Base-by-base conservation (phyloP, 2,113 vertebrate genomes). In the Micronycteris hirsuta region DNA sequence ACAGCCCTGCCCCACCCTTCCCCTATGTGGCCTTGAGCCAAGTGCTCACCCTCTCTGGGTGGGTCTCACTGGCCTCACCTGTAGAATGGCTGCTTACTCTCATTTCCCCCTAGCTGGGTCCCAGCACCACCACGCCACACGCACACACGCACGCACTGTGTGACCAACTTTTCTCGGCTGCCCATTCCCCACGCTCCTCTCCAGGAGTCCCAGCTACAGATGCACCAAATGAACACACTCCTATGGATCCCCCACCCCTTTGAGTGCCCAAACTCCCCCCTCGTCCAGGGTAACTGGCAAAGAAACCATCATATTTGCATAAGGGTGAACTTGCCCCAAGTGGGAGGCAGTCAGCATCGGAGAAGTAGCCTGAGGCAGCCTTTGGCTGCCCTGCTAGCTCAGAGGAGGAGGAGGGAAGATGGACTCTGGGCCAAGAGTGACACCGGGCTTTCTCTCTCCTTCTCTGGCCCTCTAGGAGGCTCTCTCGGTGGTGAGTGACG, bases 401-500 rank as follows among this genome's bases (percentile, higher is more conserved):
- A 77, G 73, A 96, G 76, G 52, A 95, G 95, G 80, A 92, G 22
- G 2, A 13, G 38, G 33, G 70, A 78, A 85, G 96, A 61, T 41
- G 38, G 52, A 70, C 36, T 6, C 31, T 4, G 15, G 43, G 31
- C 43, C 22, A 77, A 74, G 36, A 95, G 71, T 58, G 63, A 88
- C 91, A 16, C 89, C 89, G 38, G 85, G 36, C 6, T 7, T 86
- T 96, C 41, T 61, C 33, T 76, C 80, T 95, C 94, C 95, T 98
- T 78, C 43, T 95, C 92, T 86, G 88, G 26, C 68, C 63, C 95
- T 98, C 92, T 61, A 99, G 99, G 99, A 99, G 99, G 99, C 99
- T 98, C 99, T 99, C 98, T 99, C 99, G 97, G 99, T 99, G 99
- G 99, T 99, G 99, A 99, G 99, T 97, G 99, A 99, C 99, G 99